A percentile compares a stretch with the other conserved stretches of the same genome.
Evolutionary conservation across 2,888 invertebrate species (phyloP).

Genomic region (Neoaliturus tenellus): DNA sequence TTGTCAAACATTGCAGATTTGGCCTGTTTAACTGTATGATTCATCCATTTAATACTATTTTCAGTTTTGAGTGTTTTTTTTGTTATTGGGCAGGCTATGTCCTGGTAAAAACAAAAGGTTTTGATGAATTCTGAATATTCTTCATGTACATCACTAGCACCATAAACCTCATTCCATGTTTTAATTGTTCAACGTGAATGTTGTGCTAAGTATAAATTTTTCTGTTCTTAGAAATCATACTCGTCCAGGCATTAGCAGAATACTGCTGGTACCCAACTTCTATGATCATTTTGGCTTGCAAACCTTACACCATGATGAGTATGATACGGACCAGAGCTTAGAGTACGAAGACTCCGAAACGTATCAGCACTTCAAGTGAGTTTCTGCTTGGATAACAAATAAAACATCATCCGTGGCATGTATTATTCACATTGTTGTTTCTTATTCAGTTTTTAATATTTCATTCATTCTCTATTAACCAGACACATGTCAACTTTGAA

Average conservation of each 20-base stretch:
- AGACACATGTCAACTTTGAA: background rate
- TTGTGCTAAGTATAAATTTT: too few species aligned
- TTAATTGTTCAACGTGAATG: too few species aligned
- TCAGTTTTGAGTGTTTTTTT: too few species aligned
- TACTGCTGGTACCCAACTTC: constrained; percentile 86
- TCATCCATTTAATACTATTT: too few species aligned
- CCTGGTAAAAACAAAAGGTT: too few species aligned
- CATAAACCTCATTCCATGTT: too few species aligned
- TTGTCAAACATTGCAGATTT: too few species aligned
- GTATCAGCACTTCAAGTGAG: constrained; percentile 81
- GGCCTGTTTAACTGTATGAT: too few species aligned
- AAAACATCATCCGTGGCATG: background rate
- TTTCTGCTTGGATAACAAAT: background rate
- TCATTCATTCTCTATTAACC: background rate
- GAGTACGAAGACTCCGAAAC: constrained; percentile 91
- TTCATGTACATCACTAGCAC: too few species aligned
- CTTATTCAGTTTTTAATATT: background rate
- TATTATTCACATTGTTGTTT: background rate
- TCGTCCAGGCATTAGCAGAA: constrained; percentile 85
- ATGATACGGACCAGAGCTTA: constrained; percentile 86
- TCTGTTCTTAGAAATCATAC: constrained; percentile 91
- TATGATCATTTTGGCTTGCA: constrained; percentile 90
- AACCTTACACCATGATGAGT: constrained; percentile 83
- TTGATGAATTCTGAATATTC: too few species aligned
- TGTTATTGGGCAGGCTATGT: too few species aligned